Evolutionary conservation across 1,140 invertebrate species (phyloP), one percentile per base, ranked within the genome.

Genomic region (Panagrolaimus sp.): DNA sequence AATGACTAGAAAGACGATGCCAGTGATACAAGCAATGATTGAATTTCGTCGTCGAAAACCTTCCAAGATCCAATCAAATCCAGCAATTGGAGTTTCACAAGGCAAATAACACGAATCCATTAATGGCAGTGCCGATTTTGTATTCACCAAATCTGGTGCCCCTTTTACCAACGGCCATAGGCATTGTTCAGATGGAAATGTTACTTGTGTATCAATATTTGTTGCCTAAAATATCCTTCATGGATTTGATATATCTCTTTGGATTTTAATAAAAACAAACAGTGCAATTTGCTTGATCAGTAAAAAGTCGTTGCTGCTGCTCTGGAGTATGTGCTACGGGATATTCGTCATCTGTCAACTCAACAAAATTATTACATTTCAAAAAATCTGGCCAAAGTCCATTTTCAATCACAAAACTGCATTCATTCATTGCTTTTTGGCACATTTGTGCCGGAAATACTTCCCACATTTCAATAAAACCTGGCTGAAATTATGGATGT

Each of bases 31-130:
- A 14, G 52, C 15, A 58, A 58, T 58, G 15, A 58, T 12, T 28
- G 52, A 14, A 58, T 58, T 58, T 6, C 52, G 52, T 4, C 14
- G 21, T 2, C 52, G 52, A 58, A 58, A 58, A 5, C 28, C 21
- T 9, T 58, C 52, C 17, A 58, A 58, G 14, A 58, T 28, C 52
- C 52, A 58, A 28, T 58, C 52, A 17, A 58, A 58, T 8, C 52
- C 52, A 26, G 52, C 21, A 21, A 58, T 21, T 2, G 52, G 52
- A 5, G 52, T 58, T 58, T 58, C 52, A 58, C 52, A 58, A 4
- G 52, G 52, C 17, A 58, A 26, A 28, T 26, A 58, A 28, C 52
- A 58, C 1, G 52, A 58, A 58, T 58, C 52, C 15, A 58, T 58
- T 28, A 58, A n/a, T 1, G 52, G 52, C 21, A 26, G 10, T 4